Conservation (phyloP, 2,888 invertebrate species). For the Cheiracanthium punctorium region DNA sequence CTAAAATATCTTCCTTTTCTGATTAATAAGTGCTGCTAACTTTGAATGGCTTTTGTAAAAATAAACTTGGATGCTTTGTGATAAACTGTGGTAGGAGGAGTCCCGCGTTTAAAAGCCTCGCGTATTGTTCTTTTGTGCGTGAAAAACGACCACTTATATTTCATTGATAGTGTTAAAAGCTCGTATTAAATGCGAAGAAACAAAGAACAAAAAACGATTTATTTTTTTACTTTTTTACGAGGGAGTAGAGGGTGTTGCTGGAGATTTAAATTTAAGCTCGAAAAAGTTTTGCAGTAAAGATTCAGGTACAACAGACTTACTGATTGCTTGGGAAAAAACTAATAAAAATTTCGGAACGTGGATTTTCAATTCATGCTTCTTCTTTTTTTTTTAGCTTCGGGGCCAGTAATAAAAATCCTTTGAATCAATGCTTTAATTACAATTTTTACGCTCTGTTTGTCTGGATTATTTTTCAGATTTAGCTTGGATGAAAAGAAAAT, state of each 20-base stretch:
- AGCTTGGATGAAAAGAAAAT: too few species aligned
- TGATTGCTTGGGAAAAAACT: too few species aligned
- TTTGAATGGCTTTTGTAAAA: slow-evolving; percentile 57
- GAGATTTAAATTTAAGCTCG: not conserved
- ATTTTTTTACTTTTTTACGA: not conserved
- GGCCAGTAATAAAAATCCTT: too few species aligned
- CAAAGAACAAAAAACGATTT: slow-evolving; percentile 8
- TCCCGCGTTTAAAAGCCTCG: slow-evolving; percentile 39
- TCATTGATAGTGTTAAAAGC: slow-evolving; percentile 68
- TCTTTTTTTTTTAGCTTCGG: too few species aligned
- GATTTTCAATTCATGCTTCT: too few species aligned
- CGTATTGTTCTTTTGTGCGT: slow-evolving; percentile 56
- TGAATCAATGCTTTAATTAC: too few species aligned
- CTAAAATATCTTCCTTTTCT: slow-evolving; percentile 43
- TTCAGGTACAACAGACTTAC: not conserved
- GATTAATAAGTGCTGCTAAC: slow-evolving; percentile 59
- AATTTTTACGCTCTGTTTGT: too few species aligned
- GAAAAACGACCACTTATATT: slow-evolving; percentile 68
- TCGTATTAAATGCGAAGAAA: slow-evolving; percentile 53
- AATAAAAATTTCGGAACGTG: too few species aligned
- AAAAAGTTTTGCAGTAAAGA: not conserved
- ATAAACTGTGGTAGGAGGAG: slow-evolving; percentile 57
- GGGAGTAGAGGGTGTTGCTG: not conserved
- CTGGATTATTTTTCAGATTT: too few species aligned
- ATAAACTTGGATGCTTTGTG: slow-evolving; percentile 59